Conservation (phyloP, 1,140 invertebrate species). For the Bacillus rossius region DNA sequence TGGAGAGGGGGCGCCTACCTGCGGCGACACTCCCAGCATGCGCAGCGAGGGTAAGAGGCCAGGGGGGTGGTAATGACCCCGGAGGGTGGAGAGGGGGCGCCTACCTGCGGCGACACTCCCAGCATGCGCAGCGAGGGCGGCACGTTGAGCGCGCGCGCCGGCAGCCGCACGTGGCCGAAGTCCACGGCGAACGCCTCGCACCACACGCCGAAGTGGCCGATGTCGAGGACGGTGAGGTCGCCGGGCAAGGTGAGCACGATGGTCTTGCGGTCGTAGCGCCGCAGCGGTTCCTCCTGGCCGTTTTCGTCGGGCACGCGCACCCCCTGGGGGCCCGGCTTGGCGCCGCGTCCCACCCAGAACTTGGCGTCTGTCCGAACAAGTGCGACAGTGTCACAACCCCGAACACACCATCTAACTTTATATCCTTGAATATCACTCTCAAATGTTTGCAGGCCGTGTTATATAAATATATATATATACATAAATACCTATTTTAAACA, state of each 20-base stretch:
- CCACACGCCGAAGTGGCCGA: conserved; percentile 82
- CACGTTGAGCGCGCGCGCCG: conserved; percentile 63
- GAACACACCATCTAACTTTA: too few species aligned
- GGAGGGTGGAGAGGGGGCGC: too few species aligned
- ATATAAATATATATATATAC: too few species aligned
- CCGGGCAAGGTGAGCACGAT: conserved; percentile 80
- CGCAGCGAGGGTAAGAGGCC: too few species aligned
- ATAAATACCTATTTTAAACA: too few species aligned
- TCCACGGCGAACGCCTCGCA: conserved; percentile 85
- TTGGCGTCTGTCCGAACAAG: conserved; percentile 64
- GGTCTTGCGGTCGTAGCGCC: conserved; percentile 75
- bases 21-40: too few species aligned
- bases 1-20: too few species aligned
- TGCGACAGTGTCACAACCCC: background rate
- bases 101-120: conserved; percentile 87
- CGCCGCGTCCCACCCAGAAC: conserved; percentile 82
- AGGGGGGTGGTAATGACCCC: too few species aligned
- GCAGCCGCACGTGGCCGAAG: conserved; percentile 80
- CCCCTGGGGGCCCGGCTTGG: conserved; percentile 69
- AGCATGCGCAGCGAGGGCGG: conserved; percentile 91
- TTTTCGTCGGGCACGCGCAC: conserved; percentile 83
- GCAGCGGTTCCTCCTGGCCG: conserved; percentile 70
- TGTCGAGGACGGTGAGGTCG: conserved; percentile 74
- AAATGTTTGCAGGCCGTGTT: too few species aligned
- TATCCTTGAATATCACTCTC: too few species aligned